Evolutionary conservation across 2,113 vertebrate genomes (phyloP).

Genomic region (Phyllostomus hastatus): DNA sequence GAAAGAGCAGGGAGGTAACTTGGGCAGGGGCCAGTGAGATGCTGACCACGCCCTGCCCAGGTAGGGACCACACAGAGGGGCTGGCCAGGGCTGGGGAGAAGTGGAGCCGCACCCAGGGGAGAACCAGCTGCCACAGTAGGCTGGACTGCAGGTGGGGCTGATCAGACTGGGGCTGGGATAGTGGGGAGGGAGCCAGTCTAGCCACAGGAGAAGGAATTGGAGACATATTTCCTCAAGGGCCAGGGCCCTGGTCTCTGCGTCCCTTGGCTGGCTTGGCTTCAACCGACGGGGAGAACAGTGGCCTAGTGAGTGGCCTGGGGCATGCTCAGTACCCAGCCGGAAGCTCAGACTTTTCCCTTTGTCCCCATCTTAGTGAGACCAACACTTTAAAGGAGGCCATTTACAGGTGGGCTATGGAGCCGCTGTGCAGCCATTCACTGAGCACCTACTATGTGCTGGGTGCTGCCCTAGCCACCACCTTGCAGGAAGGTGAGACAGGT

Average conservation of each 20-base stretch:
- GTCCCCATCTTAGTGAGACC: not conserved
- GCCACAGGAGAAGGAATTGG: not conserved
- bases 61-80: accelerated
- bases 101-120: not conserved
- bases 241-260: not conserved
- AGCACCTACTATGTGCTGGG: too few relatives aligned
- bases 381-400: not conserved
- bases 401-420: not conserved
- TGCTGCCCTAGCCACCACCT: too few relatives aligned
- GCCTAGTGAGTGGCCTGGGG: not conserved
- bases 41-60: not conserved
- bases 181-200: not conserved
- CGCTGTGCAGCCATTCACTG: too few relatives aligned
- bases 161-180: too few relatives aligned
- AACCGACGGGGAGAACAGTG: accelerated
- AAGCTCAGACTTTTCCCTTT: not conserved
- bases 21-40: not conserved
- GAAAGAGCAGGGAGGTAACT: not conserved
- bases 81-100: accelerated
- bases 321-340: accelerated
- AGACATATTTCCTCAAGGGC: accelerated
- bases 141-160: not conserved
- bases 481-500: not conserved
- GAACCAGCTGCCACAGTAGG: not conserved
- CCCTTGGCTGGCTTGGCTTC: not conserved